These are phyloP conservation scores for Troides aeacus DNA, from an alignment of 2,888 invertebrate genomes.

Conservation along the genomic window DNA sequence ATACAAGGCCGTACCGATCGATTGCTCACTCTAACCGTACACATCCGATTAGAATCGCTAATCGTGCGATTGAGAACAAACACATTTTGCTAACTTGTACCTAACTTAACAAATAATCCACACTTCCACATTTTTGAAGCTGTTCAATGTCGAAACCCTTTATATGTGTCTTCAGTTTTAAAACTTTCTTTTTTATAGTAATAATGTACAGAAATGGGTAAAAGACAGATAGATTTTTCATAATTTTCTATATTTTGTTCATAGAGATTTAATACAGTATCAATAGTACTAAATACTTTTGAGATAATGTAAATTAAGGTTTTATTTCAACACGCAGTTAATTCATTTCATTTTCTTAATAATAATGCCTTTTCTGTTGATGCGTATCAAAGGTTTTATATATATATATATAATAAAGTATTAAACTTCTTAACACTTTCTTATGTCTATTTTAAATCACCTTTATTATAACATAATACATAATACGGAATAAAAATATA, in stretches of 20 bases:
- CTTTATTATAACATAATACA: no score
- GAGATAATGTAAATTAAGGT: not conserved
- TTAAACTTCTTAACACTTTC: no score
- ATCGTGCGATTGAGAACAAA: conserved; percentile 42
- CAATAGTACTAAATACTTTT: not conserved
- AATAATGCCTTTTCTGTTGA: no score
- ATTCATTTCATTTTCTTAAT: no score
- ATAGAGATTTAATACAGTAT: not conserved
- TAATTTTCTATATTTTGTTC: no score
- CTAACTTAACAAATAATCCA: conserved; percentile 35
- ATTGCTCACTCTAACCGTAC: conserved; percentile 61
- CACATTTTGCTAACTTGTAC: conserved; percentile 37
- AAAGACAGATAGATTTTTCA: no score
- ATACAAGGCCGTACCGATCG: conserved; percentile 69
- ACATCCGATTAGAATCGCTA: conserved; percentile 60
- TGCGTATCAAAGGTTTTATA: no score
- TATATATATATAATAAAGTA: no score
- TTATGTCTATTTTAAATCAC: no score
- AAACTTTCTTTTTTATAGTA: no score
- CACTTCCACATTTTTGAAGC: conserved; percentile 10
- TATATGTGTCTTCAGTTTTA: not conserved
- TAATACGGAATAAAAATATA: no score
- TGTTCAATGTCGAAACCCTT: conserved; percentile 15
- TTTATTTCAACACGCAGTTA: not conserved
- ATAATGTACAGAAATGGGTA: no score